A percentile compares a stretch with the other conserved stretches of the same genome.
These are phyloP conservation scores for Drosophila kanapiae DNA, from an alignment of 1,140 invertebrate genomes.

Conservation along the genomic window DNA sequence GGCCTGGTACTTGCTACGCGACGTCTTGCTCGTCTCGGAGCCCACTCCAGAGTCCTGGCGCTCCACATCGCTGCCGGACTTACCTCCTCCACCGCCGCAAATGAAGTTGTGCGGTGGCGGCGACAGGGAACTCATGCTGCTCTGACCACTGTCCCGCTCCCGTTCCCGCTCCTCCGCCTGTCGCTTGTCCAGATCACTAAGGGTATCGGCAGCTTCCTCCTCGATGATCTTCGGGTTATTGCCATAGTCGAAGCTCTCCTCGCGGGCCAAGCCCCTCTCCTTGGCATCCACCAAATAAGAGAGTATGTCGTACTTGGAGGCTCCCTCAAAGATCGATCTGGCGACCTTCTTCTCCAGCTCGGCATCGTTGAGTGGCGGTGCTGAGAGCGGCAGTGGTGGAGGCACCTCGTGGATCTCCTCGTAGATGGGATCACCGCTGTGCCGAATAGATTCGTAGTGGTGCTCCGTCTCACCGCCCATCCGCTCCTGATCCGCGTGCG, in stretches of 20 bases:
- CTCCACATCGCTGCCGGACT: constrained; percentile 89
- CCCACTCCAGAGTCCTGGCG: constrained; percentile 97
- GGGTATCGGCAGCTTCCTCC: constrained; percentile 87
- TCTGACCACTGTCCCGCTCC: constrained; percentile 87
- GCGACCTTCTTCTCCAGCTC: constrained; percentile 88
- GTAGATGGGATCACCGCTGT: constrained; percentile 92
- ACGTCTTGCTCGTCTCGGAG: constrained; percentile 95
- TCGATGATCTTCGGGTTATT: constrained; percentile 87
- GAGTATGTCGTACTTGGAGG: constrained; percentile 95
- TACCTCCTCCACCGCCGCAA: constrained; percentile 48
- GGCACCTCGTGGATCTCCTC: constrained; percentile 94
- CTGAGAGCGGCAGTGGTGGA: constrained; percentile 90
- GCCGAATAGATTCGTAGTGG: constrained; percentile 92
- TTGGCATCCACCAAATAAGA: constrained; percentile 95
- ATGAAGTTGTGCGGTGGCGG: constrained; percentile 76
- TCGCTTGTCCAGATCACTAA: constrained; percentile 79
- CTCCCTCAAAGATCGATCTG: constrained; percentile 92
- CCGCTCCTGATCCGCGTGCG: constrained; percentile 78
- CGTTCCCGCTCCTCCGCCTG: constrained; percentile 40
- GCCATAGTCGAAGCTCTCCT: constrained; percentile 88
- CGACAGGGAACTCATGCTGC: constrained; percentile 87
- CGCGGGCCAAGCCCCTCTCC: constrained; percentile 89
- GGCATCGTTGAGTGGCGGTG: constrained; percentile 89
- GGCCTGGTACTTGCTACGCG: constrained; percentile 89
- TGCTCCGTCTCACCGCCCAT: constrained; percentile 86